phyloP scores from a whole-genome alignment of 2,113 vertebrate species.

The Heterotis niloticus region DNA sequence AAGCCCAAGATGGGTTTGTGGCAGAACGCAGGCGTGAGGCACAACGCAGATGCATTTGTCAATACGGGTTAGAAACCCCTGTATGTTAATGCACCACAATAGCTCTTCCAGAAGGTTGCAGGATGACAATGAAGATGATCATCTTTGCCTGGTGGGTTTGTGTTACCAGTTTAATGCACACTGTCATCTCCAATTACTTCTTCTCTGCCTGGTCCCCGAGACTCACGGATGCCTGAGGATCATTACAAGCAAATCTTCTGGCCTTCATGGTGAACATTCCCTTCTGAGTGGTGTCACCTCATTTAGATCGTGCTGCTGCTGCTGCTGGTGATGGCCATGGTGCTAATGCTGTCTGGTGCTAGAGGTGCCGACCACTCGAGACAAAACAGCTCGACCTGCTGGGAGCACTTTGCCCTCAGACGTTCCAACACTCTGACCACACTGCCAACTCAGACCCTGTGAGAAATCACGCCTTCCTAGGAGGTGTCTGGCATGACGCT shows the following conservation, averaged over 20 bases:
- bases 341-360: slow-evolving; percentile 5
- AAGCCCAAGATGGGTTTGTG: slow-evolving; percentile 5
- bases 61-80: neutral
- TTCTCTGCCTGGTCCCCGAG: slow-evolving; percentile 2
- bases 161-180: slow-evolving; percentile 15
- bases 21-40: slow-evolving; percentile 2
- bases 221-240: slow-evolving; percentile 20
- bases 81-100: slow-evolving; percentile 4
- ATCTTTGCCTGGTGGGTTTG: slow-evolving; percentile 11
- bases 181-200: slow-evolving; percentile 18
- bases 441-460: neutral
- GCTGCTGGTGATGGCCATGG: neutral
- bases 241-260: slow-evolving; percentile 5
- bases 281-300: slow-evolving; percentile 24
- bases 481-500: neutral
- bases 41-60: slow-evolving; percentile 5
- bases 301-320: slow-evolving; percentile 27
- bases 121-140: neutral
- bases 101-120: slow-evolving; percentile 13
- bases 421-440: slow-evolving; percentile 18
- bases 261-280: slow-evolving; percentile 6
- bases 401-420: slow-evolving; percentile 19
- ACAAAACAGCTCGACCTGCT: slow-evolving; percentile 5
- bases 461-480: neutral
- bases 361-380: neutral